Conservation (phyloP, 2,797 vertebrate genomes). For the Neosilurus mollespiculum region DNA sequence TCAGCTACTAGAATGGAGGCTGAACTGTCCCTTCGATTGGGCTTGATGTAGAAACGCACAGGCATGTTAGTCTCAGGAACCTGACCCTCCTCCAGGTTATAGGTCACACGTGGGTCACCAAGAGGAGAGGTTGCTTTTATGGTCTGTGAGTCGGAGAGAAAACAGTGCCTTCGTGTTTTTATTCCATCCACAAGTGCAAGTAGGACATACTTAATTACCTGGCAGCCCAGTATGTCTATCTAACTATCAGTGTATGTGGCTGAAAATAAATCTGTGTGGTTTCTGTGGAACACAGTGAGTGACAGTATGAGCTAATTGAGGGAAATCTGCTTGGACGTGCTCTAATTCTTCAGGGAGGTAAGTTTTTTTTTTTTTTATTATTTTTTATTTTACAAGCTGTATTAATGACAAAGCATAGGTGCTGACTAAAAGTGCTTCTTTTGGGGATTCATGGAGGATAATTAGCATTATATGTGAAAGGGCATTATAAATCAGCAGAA, state of each 20-base stretch:
- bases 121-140: conserved; percentile 84
- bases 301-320: conserved; percentile 25
- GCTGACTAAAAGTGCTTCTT: conserved; percentile 27
- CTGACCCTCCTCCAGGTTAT: conserved; percentile 87
- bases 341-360: conserved; percentile 33
- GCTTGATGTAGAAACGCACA: conserved; percentile 86
- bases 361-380: not conserved
- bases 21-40: conserved; percentile 82
- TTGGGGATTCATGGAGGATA: conserved; percentile 40
- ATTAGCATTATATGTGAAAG: conserved; percentile 57
- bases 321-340: conserved; percentile 41
- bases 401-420: conserved; percentile 30
- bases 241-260: not conserved
- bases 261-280: conserved; percentile 6
- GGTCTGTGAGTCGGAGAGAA: conserved; percentile 67
- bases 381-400: conserved; percentile 11
- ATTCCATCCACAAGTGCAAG: not conserved
- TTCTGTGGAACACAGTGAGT: conserved; percentile 9
- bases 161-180: not conserved
- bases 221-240: not conserved
- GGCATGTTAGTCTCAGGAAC: conserved; percentile 89
- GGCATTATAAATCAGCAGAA: conserved; percentile 56
- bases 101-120: conserved; percentile 84
- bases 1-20: conserved; percentile 86
- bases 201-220: conserved; percentile 7